Evolutionary conservation across 2,888 invertebrate species (phyloP).

Genomic region (Stramonita haemastoma): DNA sequence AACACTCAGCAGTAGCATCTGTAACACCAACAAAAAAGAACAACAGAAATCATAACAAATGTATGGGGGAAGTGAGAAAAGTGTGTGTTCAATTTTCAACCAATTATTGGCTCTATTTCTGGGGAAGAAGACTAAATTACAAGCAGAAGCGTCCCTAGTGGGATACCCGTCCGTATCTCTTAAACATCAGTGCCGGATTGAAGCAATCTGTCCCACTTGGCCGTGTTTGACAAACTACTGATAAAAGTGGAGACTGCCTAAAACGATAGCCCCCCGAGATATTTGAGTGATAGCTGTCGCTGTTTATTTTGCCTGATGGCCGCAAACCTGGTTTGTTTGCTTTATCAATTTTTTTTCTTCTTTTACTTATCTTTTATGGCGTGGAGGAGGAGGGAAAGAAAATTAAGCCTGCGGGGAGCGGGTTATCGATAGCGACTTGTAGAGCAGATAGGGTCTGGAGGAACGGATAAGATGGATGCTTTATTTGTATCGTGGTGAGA

Average conservation of each 20-base stretch:
- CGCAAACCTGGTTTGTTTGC: background rate
- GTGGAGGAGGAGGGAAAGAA: background rate
- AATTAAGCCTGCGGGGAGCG: background rate
- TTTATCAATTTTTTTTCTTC: background rate
- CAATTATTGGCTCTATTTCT: too few relatives aligned
- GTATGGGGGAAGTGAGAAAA: too few relatives aligned
- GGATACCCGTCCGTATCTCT: too few relatives aligned
- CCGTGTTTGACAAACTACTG: background rate
- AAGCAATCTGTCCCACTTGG: too few relatives aligned
- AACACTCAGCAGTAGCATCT: too few relatives aligned
- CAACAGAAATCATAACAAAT: too few relatives aligned
- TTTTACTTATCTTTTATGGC: background rate
- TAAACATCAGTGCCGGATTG: too few relatives aligned
- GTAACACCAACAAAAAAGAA: too few relatives aligned
- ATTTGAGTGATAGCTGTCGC: background rate
- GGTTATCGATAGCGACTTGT: constrained; percentile 15
- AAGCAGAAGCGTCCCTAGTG: too few relatives aligned
- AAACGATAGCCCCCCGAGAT: background rate
- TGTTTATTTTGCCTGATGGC: background rate
- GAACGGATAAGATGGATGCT: background rate
- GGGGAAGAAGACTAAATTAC: too few relatives aligned
- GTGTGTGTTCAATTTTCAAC: too few relatives aligned
- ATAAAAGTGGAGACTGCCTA: background rate
- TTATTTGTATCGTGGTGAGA: background rate
- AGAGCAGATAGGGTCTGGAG: background rate